Conservation (phyloP, 2,797 vertebrate species). For the Enteromius afrohamiltoni region DNA sequence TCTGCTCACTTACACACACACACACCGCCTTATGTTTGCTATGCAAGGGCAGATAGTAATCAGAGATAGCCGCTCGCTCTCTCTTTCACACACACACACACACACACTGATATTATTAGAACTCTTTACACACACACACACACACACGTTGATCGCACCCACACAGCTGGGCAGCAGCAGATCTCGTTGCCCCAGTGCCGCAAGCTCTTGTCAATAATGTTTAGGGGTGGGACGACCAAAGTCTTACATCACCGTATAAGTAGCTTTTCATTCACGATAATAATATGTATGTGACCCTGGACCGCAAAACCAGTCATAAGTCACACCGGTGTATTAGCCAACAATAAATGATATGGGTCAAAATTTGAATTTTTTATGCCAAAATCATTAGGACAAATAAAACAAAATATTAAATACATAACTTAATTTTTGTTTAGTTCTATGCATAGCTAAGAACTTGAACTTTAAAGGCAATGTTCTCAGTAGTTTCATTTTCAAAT, state of each 20-base stretch:
- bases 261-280: neutral
- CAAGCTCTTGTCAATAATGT: constrained; percentile 2
- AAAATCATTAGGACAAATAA: too few relatives aligned
- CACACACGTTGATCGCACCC: neutral
- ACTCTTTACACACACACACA: constrained; percentile 10
- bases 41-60: constrained; percentile 64
- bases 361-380: too few relatives aligned
- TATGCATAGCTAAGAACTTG: too few relatives aligned
- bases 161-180: constrained; percentile 14
- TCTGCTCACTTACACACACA: constrained; percentile 20
- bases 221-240: neutral
- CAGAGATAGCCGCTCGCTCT: constrained; percentile 51
- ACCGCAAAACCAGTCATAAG: neutral
- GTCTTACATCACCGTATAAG: neutral
- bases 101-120: constrained; percentile 50
- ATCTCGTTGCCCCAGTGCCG: neutral
- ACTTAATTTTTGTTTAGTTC: too few relatives aligned
- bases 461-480: too few relatives aligned
- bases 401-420: too few relatives aligned
- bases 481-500: too few relatives aligned
- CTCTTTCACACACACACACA: neutral
- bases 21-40: constrained; percentile 52
- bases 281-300: neutral
- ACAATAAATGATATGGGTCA: too few relatives aligned
- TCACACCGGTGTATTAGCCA: too few relatives aligned